phyloP scores from a whole-genome alignment of 2,888 invertebrate species.

The Platynereis dumerilii region DNA sequence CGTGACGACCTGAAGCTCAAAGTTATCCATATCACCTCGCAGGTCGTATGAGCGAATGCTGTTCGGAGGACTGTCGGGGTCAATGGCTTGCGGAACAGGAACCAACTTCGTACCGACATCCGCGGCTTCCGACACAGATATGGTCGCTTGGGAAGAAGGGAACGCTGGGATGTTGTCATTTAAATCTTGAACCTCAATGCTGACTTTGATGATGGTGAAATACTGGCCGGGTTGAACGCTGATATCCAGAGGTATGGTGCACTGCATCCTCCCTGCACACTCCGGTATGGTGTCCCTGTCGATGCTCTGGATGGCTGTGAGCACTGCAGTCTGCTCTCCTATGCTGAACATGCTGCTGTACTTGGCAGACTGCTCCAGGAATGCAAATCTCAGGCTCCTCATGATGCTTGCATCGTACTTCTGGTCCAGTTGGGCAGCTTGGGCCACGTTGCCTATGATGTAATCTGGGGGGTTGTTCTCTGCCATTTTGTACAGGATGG shows the following conservation, averaged over 20 bases:
- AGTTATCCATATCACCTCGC: neutral
- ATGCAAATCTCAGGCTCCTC: conserved; percentile 25
- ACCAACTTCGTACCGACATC: conserved; percentile 26
- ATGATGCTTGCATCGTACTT: conserved; percentile 10
- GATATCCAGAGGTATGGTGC: conserved; percentile 19
- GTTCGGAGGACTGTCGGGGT: conserved; percentile 31
- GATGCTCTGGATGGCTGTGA: conserved; percentile 4
- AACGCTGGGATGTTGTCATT: conserved; percentile 21
- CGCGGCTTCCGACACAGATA: conserved; percentile 31
- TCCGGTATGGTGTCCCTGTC: conserved; percentile 11
- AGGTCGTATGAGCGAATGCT: conserved; percentile 31
- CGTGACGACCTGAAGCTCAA: conserved; percentile 7
- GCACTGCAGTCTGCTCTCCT: neutral
- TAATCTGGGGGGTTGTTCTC: conserved; percentile 49
- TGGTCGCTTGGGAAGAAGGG: conserved; percentile 18
- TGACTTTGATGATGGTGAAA: conserved; percentile 20
- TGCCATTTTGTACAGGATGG: conserved; percentile 29
- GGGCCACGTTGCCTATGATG: conserved; percentile 45
- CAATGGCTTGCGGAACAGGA: conserved; percentile 33
- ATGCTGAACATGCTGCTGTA: conserved; percentile 13
- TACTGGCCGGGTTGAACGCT: conserved; percentile 11
- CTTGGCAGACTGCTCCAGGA: conserved; percentile 29
- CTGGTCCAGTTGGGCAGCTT: conserved; percentile 57
- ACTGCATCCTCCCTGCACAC: neutral
- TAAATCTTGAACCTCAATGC: conserved; percentile 17